Base-by-base conservation (phyloP, 2,888 invertebrate genomes). In the Leuctra nigra region DNA sequence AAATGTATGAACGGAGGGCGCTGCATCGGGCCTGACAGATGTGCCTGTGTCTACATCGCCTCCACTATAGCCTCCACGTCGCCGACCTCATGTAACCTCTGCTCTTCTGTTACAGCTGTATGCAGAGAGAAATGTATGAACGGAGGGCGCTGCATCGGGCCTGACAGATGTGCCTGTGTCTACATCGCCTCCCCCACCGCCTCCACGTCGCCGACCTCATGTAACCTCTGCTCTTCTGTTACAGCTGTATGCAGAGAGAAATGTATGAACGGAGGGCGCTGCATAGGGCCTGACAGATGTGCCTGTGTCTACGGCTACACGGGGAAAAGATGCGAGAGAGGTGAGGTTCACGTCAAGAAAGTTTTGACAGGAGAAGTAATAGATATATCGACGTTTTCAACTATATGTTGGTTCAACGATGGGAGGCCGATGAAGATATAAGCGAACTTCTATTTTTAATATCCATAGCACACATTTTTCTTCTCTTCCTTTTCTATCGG, bases 241-340 rank as follows among this genome's bases (percentile, higher is more conserved):
- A 1, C 71, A 89, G 89, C 87, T 1, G 81, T 87, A 56, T 91
- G 92, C 68, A 76, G 81, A 50, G 85, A 86, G 66, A 82, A 84
- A 0, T 92, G 91, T 68, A 73, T 85, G 62, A 91, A 91, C 71
- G 90, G 90, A 22, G 91, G 91, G 1, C 77, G 88, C 59, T 92
- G 92, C 68, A 87, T 91, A 61, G 89, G 87, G 1, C 87, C 88
- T 1, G 87, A 91, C 70, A 76, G 89, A 55, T 92, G 91, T 68
- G 87, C 90, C 4, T 92, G 92, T 69, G 81, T 88, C 62, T 90
- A 90, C 69, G 91, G 92, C 0, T 87, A 86, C 65, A 87, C 89
- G 1, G 92, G 92, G 36, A 81, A 84, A 59, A 77, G 84, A 59
- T 92, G 91, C 68, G 90, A 91, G 74, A 84, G 84, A 68, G 88